Conservation (phyloP, 2,797 vertebrate genomes). For the Siniperca obscura region DNA sequence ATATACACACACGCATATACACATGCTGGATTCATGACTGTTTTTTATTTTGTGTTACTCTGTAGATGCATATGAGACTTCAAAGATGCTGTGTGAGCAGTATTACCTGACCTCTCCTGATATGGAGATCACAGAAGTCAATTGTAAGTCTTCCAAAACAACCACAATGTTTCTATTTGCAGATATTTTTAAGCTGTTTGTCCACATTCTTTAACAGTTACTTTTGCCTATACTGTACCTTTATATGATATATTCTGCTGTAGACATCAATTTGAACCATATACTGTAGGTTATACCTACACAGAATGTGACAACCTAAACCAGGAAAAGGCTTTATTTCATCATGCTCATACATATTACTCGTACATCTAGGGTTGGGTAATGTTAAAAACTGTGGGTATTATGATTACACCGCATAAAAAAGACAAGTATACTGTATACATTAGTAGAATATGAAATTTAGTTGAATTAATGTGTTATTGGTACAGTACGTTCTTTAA, state of each 20-base stretch:
- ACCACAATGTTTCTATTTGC: neutral
- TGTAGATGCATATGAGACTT: slow-evolving; percentile 93
- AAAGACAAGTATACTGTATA: neutral
- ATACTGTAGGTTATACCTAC: neutral
- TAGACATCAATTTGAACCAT: neutral
- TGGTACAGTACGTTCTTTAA: neutral
- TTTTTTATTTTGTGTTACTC: slow-evolving; percentile 20
- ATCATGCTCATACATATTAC: neutral
- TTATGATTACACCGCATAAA: neutral
- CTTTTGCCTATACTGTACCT: neutral
- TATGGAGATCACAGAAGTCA: slow-evolving; percentile 91
- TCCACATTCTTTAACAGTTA: neutral
- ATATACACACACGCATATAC: neutral
- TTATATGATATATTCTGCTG: slow-evolving; percentile 7
- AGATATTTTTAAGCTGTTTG: neutral
- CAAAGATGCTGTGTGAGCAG: slow-evolving; percentile 97
- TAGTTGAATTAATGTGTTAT: slow-evolving; percentile 4
- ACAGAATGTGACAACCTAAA: slow-evolving; percentile 1
- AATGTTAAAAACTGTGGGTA: neutral
- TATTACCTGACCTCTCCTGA: slow-evolving; percentile 97
- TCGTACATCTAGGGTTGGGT: neutral
- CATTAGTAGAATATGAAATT: neutral
- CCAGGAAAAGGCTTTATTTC: neutral
- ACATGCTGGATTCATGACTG: neutral
- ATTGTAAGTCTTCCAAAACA: slow-evolving; percentile 86